Evolutionary conservation across 2,888 invertebrate species (phyloP).

Genomic region (Campoletis raptor): DNA sequence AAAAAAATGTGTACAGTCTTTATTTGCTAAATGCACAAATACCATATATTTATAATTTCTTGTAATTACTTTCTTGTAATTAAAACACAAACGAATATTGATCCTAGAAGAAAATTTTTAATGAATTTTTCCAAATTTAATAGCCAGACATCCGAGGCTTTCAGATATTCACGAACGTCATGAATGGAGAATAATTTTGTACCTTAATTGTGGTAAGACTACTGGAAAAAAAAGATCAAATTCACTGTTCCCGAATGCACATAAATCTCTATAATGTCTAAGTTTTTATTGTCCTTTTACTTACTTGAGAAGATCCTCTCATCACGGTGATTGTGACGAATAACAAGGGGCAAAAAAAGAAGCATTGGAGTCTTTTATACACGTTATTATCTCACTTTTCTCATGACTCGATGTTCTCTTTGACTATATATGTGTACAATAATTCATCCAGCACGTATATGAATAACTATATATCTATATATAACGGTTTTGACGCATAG

Average conservation of each 20-base stretch:
- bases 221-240: neutral
- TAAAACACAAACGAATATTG: no score
- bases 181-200: neutral
- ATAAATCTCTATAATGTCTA: conserved; percentile 18
- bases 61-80: no score
- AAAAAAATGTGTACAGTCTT: no score
- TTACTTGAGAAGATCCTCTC: conserved; percentile 25
- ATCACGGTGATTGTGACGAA: conserved; percentile 42
- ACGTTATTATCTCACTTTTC: conserved; percentile 59
- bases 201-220: neutral
- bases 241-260: neutral
- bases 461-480: neutral
- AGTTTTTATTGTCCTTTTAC: conserved; percentile 35
- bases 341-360: conserved; percentile 31
- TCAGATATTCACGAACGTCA: neutral
- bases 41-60: no score
- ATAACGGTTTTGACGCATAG: conserved; percentile 31
- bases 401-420: conserved; percentile 30
- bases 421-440: conserved; percentile 42
- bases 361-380: conserved; percentile 33
- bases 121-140: neutral
- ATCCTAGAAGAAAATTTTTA: neutral
- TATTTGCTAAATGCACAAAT: no score
- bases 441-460: conserved; percentile 49
- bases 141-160: neutral